These are phyloP conservation scores for Megastigmus dorsalis DNA, from an alignment of 2,888 invertebrate species.

Conservation along the genomic window DNA sequence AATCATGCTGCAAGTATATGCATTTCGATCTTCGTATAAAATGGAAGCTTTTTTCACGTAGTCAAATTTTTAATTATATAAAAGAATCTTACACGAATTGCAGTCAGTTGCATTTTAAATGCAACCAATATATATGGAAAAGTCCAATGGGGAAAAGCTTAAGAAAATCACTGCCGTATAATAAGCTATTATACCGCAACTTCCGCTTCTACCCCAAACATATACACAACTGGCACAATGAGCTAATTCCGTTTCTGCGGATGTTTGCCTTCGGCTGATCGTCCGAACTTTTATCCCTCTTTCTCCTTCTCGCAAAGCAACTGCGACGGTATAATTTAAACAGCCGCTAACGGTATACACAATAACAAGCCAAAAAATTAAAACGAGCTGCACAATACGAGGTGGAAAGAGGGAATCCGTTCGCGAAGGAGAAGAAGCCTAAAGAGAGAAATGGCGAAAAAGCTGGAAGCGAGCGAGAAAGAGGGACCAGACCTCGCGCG, in stretches of 20 bases:
- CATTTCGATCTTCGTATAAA: no score
- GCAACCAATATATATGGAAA: no score
- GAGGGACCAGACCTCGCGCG: not conserved
- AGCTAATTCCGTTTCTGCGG: constrained; percentile 1
- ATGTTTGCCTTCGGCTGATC: not conserved
- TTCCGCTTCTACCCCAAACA: not conserved
- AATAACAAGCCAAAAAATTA: not conserved
- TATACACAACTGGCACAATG: not conserved
- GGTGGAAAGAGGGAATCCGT: not conserved
- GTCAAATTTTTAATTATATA: no score
- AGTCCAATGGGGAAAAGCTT: not conserved
- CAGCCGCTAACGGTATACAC: not conserved
- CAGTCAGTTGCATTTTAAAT: no score
- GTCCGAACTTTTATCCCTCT: not conserved
- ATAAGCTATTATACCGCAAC: no score
- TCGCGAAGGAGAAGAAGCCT: no score
- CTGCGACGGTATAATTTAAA: no score
- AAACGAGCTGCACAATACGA: not conserved
- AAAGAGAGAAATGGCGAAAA: not conserved
- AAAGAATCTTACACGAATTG: no score
- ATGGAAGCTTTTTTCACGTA: no score
- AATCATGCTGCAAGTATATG: no score
- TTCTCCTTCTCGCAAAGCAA: no score
- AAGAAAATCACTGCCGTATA: not conserved
- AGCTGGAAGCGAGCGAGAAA: not conserved